phyloP scores from a whole-genome alignment of 2,113 vertebrate genomes.

The Triplophysa tibetana region DNA sequence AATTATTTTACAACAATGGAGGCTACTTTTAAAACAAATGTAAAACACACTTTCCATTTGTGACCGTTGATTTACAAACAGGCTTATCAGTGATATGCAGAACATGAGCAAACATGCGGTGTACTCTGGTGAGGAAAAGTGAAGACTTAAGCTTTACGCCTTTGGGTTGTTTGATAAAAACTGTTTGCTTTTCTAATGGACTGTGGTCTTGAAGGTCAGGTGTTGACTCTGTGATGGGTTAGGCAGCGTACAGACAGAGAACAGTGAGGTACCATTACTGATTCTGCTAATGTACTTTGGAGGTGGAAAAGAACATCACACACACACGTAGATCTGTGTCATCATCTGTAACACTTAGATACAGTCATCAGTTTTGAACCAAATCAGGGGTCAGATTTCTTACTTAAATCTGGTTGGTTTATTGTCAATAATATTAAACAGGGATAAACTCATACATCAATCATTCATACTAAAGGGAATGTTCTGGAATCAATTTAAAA shows the following conservation, averaged over 20 bases:
- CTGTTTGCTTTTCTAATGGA: slow-evolving; percentile 78
- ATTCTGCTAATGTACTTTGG: slow-evolving; percentile 72
- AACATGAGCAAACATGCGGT: slow-evolving; percentile 29
- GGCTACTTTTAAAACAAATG: not conserved
- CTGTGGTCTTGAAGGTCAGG: slow-evolving; percentile 57
- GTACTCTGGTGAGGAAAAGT: not conserved
- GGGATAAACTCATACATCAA: not conserved
- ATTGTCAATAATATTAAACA: not conserved
- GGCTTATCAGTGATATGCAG: not conserved
- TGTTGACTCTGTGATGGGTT: slow-evolving; percentile 41
- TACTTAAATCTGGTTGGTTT: not conserved
- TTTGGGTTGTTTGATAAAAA: slow-evolving; percentile 58
- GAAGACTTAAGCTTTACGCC: slow-evolving; percentile 49
- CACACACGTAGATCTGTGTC: slow-evolving; percentile 46
- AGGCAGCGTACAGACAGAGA: slow-evolving; percentile 57
- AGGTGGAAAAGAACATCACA: slow-evolving; percentile 74
- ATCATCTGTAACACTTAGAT: slow-evolving; percentile 55
- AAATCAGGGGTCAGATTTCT: slow-evolving; percentile 31
- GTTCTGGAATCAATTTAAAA: not conserved
- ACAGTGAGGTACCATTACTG: slow-evolving; percentile 69
- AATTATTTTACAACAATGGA: not conserved
- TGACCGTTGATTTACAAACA: not conserved
- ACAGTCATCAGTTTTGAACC: slow-evolving; percentile 56
- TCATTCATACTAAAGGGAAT: not conserved
- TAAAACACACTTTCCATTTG: not conserved